These are phyloP conservation scores for Sylvia atricapilla DNA, from an alignment of 2,113 vertebrate species.

Conservation along the genomic window DNA sequence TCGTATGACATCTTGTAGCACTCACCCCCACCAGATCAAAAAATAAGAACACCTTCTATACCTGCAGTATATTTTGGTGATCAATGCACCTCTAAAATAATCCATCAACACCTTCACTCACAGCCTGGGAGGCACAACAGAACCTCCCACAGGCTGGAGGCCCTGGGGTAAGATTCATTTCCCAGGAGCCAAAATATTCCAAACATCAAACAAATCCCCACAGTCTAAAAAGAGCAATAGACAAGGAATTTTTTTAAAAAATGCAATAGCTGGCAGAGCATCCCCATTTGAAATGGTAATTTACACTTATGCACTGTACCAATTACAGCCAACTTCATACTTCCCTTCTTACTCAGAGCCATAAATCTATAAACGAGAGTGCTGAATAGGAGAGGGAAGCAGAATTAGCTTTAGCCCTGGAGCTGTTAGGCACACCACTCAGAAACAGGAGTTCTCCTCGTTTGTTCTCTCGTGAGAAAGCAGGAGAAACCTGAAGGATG, in stretches of 20 bases:
- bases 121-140: neutral
- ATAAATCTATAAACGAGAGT: neutral
- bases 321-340: conserved; percentile 28
- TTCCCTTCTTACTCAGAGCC: conserved; percentile 14
- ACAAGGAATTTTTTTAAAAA: neutral
- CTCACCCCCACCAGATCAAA: neutral
- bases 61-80: neutral
- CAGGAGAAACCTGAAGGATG: neutral
- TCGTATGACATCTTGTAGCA: neutral
- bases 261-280: neutral
- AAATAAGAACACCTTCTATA: neutral
- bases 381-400: neutral
- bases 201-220: neutral
- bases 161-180: neutral
- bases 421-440: neutral
- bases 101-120: neutral
- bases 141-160: neutral
- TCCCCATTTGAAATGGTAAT: neutral
- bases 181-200: neutral
- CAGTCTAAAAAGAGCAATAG: neutral
- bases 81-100: neutral
- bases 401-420: neutral
- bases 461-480: neutral
- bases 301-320: conserved; percentile 14
- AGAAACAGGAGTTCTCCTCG: neutral